Percentiles rank a stretch among this genome's conserved stretches.
Evolutionary conservation across 2,888 invertebrate genomes (phyloP).

Genomic region (Brenthis ino): DNA sequence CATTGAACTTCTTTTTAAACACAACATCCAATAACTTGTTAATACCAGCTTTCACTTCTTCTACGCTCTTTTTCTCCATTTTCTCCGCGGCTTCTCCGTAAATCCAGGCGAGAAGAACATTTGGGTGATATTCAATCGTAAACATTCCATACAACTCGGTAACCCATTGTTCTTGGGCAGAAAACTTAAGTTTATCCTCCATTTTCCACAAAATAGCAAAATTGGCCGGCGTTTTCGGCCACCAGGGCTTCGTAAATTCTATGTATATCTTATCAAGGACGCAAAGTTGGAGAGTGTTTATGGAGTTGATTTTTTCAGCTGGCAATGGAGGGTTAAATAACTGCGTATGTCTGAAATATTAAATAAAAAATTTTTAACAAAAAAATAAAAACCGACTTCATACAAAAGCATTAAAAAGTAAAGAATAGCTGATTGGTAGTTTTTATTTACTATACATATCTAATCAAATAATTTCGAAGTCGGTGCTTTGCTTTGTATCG

Average conservation of each 20-base stretch:
- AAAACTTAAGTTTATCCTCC: conserved; percentile 74
- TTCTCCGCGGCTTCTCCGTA: conserved; percentile 83
- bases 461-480: too few relatives aligned
- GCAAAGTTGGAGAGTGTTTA: conserved; percentile 84
- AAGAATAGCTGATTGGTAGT: too few relatives aligned
- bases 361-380: background rate
- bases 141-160: conserved; percentile 54
- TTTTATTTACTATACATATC: too few relatives aligned
- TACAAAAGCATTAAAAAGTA: too few relatives aligned
- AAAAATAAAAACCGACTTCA: too few relatives aligned
- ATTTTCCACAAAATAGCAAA: conserved; percentile 83
- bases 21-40: conserved; percentile 79
- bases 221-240: conserved; percentile 75
- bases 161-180: conserved; percentile 80
- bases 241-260: conserved; percentile 85
- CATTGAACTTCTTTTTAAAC: conserved; percentile 70
- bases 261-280: conserved; percentile 87
- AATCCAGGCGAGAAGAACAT: conserved; percentile 85
- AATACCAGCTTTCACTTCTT: conserved; percentile 79
- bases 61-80: conserved; percentile 82
- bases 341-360: conserved; percentile 60
- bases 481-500: too few relatives aligned
- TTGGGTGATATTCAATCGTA: conserved; percentile 75
- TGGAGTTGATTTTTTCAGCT: conserved; percentile 77
- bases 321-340: conserved; percentile 84